These are phyloP conservation scores for Tetramorium parvispinum DNA, from an alignment of 1,140 invertebrate species.

Conservation along the genomic window DNA sequence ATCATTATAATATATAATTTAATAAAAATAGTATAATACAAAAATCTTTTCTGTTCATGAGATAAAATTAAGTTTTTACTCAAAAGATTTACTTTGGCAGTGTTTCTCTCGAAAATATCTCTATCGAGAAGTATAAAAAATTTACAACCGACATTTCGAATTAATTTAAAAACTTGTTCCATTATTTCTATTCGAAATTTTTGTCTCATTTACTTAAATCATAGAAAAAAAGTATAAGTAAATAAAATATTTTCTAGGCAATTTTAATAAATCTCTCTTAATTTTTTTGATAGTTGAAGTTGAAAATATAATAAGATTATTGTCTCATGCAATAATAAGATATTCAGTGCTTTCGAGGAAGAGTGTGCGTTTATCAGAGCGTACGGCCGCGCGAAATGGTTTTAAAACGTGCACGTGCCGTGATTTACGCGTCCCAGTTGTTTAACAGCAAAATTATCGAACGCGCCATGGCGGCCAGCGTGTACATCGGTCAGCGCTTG, in stretches of 20 bases:
- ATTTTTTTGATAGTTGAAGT: not conserved
- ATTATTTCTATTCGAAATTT: not conserved
- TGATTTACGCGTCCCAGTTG: slow-evolving; percentile 71
- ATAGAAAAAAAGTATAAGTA: no score
- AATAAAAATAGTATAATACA: not conserved
- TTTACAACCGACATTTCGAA: not conserved
- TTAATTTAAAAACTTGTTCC: not conserved
- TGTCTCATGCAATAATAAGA: not conserved
- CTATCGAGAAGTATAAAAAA: not conserved
- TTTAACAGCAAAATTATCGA: slow-evolving; percentile 68
- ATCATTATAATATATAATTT: not conserved
- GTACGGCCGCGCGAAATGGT: not conserved
- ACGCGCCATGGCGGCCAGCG: not conserved
- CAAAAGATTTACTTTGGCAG: not conserved
- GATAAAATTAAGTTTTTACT: not conserved
- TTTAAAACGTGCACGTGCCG: slow-evolving; percentile 36
- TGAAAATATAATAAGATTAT: slow-evolving; percentile 16
- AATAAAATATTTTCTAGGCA: not conserved
- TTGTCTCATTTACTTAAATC: not conserved
- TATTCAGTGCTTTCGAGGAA: slow-evolving; percentile 3
- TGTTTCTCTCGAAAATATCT: not conserved
- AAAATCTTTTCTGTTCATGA: not conserved
- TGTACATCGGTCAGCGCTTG: slow-evolving; percentile 39
- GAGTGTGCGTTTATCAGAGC: slow-evolving; percentile 24
- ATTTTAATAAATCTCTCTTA: not conserved